Conservation (phyloP, 1,140 invertebrate species). For the Telenomus remus region DNA sequence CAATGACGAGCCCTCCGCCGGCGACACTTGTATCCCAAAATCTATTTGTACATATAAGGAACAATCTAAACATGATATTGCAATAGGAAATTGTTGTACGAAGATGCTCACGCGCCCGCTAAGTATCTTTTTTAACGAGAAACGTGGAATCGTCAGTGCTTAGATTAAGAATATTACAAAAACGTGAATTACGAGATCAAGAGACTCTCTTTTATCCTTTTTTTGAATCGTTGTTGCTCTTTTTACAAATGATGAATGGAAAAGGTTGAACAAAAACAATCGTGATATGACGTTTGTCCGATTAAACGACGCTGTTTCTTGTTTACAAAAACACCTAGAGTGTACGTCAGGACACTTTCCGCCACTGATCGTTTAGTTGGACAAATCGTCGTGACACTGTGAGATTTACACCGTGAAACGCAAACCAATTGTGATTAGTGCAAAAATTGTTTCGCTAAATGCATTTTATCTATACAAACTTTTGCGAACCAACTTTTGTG, state of each 20-base stretch:
- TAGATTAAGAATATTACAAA: conserved; percentile 31
- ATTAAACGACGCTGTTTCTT: conserved; percentile 3
- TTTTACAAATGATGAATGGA: conserved; percentile 31
- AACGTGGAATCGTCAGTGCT: conserved; percentile 36
- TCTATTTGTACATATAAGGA: conserved; percentile 49
- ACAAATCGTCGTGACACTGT: conserved; percentile 20
- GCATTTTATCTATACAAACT: conserved; percentile 17
- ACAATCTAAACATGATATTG: conserved; percentile 65
- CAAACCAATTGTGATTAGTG: conserved; percentile 38
- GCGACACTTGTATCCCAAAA: conserved; percentile 27
- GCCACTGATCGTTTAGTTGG: conserved; percentile 6
- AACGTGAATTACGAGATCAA: conserved; percentile 55
- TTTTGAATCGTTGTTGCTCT: conserved; percentile 15
- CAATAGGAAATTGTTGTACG: conserved; percentile 66
- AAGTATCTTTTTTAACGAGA: conserved; percentile 62
- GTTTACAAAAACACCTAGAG: conserved; percentile 11
- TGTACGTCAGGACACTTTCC: conserved; percentile 2
- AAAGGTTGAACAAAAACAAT: conserved; percentile 25
- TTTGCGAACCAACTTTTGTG: conserved; percentile 21
- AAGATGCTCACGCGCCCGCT: conserved; percentile 59
- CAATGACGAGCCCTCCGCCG: conserved; percentile 13
- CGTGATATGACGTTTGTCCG: conserved; percentile 12
- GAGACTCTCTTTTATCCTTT: conserved; percentile 35
- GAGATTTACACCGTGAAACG: conserved; percentile 68
- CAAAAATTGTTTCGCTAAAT: conserved; percentile 16